phyloP scores from a whole-genome alignment of 1,140 invertebrate species.

The Heliconius congener region DNA sequence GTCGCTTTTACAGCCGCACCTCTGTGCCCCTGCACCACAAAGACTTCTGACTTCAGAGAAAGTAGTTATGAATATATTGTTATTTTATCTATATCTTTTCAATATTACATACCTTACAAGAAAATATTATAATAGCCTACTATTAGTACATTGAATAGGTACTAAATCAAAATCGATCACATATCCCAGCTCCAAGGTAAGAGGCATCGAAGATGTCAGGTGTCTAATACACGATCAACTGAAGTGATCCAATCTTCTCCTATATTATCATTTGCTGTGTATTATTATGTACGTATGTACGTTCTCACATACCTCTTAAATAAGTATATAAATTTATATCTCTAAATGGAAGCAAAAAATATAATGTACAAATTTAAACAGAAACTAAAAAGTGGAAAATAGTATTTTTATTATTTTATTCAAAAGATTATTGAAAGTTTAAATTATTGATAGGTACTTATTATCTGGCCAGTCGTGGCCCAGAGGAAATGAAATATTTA shows the following conservation, averaged over 20 bases:
- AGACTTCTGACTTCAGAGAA: not conserved
- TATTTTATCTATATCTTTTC: not conserved
- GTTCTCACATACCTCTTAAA: not conserved
- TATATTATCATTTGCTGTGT: not conserved
- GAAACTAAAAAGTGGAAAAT: no score
- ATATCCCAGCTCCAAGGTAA: conserved; percentile 42
- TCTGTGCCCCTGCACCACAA: no score
- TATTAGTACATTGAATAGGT: not conserved
- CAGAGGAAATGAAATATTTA: no score
- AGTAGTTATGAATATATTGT: not conserved
- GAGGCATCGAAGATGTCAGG: conserved; percentile 64
- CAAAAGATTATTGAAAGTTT: no score
- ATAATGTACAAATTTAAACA: no score
- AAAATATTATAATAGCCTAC: not conserved
- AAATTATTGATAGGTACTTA: no score
- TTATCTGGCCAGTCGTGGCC: no score
- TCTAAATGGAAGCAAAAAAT: not conserved
- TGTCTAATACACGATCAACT: conserved; percentile 47
- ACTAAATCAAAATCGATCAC: not conserved
- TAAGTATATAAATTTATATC: not conserved
- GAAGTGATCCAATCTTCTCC: conserved; percentile 21
- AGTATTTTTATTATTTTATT: no score
- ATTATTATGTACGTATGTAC: not conserved
- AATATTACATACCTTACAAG: not conserved
- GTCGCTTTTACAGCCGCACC: no score